Evolutionary conservation across 2,888 invertebrate genomes (phyloP).

Genomic region (Drosophila paucipuncta): DNA sequence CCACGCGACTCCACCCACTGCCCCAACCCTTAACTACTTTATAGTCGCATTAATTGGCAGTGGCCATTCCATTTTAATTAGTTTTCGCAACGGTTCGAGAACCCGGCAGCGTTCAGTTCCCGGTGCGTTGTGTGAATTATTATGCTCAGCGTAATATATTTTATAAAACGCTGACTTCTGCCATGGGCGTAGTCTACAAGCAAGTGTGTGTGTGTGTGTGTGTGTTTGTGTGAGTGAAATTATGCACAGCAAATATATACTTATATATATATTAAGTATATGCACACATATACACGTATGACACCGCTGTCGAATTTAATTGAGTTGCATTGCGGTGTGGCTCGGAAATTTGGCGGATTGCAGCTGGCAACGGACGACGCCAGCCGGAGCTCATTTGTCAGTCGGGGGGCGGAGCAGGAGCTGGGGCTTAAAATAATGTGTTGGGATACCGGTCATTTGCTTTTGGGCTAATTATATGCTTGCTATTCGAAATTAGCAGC

Average conservation of each 20-base stretch:
- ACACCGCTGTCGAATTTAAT: constrained; percentile 70
- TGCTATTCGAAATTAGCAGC: constrained; percentile 49
- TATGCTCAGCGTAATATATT: constrained; percentile 68
- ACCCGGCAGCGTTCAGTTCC: constrained; percentile 48
- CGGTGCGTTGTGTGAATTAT: constrained; percentile 67
- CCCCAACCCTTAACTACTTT: constrained; percentile 26
- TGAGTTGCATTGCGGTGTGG: constrained; percentile 71
- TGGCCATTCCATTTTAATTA: constrained; percentile 78
- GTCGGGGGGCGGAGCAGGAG: not conserved
- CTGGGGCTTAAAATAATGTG: not conserved
- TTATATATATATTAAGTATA: constrained; percentile 22
- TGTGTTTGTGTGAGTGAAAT: constrained; percentile 50
- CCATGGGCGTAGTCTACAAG: not conserved
- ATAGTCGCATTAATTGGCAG: constrained; percentile 77
- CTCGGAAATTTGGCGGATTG: constrained; percentile 50
- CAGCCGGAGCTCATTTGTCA: constrained; percentile 43
- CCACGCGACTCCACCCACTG: constrained; percentile 1
- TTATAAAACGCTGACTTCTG: constrained; percentile 61
- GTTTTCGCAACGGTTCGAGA: constrained; percentile 76
- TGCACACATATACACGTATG: constrained; percentile 26
- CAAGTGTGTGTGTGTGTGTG: constrained; percentile 13
- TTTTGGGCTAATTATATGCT: constrained; percentile 49
- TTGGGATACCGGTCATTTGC: constrained; percentile 10
- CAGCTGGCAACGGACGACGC: constrained; percentile 46
- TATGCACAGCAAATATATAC: constrained; percentile 59